Percentiles rank a stretch among this genome's conserved stretches.
Conservation (phyloP, 2,888 invertebrate species). For the Dasypolia templi region DNA sequence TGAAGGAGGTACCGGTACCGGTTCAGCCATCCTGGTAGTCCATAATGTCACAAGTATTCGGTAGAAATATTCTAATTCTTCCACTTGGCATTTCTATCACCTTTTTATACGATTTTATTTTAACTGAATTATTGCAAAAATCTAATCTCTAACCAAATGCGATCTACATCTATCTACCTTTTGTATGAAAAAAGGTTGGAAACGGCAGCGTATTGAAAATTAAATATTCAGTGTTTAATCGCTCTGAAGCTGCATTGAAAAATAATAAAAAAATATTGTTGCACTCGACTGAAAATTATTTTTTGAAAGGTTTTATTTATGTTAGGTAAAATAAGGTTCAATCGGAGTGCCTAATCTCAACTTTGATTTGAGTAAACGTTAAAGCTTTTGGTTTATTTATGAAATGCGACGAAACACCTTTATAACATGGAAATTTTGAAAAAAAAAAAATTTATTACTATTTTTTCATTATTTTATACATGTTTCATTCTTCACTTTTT, state of each 20-base stretch:
- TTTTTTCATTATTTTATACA: no score
- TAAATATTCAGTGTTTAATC: conserved; percentile 66
- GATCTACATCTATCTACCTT: background rate
- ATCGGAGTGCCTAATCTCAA: conserved; percentile 10
- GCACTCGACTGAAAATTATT: conserved; percentile 44
- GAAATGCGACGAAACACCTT: background rate
- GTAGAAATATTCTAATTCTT: background rate
- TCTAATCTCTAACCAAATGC: conserved; percentile 21
- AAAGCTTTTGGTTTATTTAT: background rate
- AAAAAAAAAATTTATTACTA: no score
- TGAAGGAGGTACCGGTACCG: background rate
- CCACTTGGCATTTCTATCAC: no score
- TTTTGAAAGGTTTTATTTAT: conserved; percentile 49
- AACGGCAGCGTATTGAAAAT: conserved; percentile 61
- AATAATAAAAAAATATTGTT: conserved; percentile 48
- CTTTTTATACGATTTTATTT: background rate
- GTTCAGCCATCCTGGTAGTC: no score
- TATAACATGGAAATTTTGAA: background rate
- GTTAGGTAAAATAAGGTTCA: conserved; percentile 8
- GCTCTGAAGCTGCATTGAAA: conserved; percentile 35
- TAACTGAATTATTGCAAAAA: conserved; percentile 2
- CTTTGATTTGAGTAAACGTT: background rate
- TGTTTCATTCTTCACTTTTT: no score
- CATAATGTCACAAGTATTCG: background rate
- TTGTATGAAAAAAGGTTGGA: conserved; percentile 24